Conservation (phyloP, 2,113 vertebrate species). For the Sander vitreus region DNA sequence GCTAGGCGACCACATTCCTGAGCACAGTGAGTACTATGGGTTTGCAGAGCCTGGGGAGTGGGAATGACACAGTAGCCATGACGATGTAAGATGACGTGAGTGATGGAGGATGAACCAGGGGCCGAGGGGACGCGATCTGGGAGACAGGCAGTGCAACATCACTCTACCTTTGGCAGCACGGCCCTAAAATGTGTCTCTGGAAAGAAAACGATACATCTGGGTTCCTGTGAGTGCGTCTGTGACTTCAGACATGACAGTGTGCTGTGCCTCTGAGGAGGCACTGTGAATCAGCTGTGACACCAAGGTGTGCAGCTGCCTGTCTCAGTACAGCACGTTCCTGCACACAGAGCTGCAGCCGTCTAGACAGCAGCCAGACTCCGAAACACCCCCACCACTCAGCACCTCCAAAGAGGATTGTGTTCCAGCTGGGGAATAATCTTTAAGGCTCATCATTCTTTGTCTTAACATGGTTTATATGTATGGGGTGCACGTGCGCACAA, state of each 20-base stretch:
- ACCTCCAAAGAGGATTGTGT: constrained; percentile 57
- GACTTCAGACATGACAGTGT: constrained; percentile 13
- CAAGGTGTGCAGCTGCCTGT: constrained; percentile 26
- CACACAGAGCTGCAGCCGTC: constrained; percentile 38
- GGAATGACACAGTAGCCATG: constrained; percentile 26
- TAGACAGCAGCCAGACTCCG: constrained; percentile 37
- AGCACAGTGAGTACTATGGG: constrained; percentile 36
- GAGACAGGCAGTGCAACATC: not conserved
- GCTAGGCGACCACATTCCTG: constrained; percentile 72
- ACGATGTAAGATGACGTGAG: constrained; percentile 9
- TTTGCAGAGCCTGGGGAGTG: constrained; percentile 28
- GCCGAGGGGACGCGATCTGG: not conserved
- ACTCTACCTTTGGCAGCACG: not conserved
- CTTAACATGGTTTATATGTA: constrained; percentile 21
- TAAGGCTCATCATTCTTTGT: constrained; percentile 52
- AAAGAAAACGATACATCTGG: not conserved
- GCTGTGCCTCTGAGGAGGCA: not conserved
- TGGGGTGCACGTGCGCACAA: not conserved
- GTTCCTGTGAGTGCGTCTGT: not conserved
- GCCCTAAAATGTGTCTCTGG: not conserved
- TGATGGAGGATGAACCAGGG: constrained; percentile 14
- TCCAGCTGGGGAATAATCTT: constrained; percentile 53
- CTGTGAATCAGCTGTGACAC: constrained; percentile 41
- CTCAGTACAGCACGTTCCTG: constrained; percentile 42
- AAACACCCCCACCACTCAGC: constrained; percentile 23